Conservation (phyloP, 2,113 vertebrate species). For the Alligator mississippiensis region DNA sequence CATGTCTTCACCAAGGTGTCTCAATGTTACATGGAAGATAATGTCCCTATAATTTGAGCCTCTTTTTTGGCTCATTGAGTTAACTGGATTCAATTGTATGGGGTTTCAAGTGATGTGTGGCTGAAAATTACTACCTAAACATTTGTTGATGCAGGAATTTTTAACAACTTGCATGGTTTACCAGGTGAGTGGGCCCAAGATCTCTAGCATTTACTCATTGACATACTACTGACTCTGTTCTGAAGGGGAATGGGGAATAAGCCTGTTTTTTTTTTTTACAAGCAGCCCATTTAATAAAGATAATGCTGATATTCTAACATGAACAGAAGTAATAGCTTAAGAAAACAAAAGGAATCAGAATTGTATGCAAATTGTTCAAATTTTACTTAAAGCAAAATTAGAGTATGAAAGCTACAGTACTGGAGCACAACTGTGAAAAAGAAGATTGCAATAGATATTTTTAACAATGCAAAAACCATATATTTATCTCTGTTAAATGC, state of each 20-base stretch:
- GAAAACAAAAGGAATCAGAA: conserved; percentile 45
- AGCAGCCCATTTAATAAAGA: background rate
- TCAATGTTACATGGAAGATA: background rate
- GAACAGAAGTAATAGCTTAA: background rate
- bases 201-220: background rate
- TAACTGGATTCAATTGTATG: background rate
- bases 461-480: conserved; percentile 51
- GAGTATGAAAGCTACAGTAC: conserved; percentile 65
- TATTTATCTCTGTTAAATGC: conserved; percentile 41
- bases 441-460: conserved; percentile 29
- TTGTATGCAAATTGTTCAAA: conserved; percentile 59
- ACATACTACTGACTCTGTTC: background rate
- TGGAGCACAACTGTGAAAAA: conserved; percentile 31
- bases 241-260: background rate
- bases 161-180: background rate
- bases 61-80: background rate
- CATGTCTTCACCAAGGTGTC: background rate
- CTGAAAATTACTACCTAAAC: background rate
- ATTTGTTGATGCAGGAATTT: background rate
- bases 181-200: background rate
- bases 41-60: background rate
- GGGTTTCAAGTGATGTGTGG: background rate
- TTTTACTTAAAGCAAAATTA: conserved; percentile 72
- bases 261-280: too few species aligned
- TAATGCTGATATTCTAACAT: background rate